Evolutionary conservation across 1,140 invertebrate species (phyloP).

Genomic region (Centruroides sculpturatus): DNA sequence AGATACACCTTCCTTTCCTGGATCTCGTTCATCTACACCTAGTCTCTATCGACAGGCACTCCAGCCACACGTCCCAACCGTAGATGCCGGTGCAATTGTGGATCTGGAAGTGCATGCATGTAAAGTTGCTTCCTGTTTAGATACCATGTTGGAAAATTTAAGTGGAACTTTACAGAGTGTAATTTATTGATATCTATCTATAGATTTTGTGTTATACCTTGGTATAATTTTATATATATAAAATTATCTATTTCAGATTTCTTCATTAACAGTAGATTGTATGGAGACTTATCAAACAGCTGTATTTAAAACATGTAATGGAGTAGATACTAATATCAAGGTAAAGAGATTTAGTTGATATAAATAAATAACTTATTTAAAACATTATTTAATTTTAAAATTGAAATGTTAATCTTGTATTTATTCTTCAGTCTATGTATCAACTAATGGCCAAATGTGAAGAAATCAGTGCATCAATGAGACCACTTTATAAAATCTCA

Average conservation of each 20-base stretch:
- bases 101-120: conserved; percentile 82
- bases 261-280: conserved; percentile 80
- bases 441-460: conserved; percentile 92
- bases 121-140: conserved; percentile 71
- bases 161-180: conserved; percentile 66
- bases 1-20: conserved; percentile 37
- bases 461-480: conserved; percentile 79
- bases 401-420: background rate
- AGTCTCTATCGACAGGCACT: conserved; percentile 54
- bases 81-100: conserved; percentile 67
- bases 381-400: too few species aligned
- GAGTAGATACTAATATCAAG: conserved; percentile 85
- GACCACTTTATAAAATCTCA: conserved; percentile 63
- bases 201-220: too few species aligned
- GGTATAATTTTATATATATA: background rate
- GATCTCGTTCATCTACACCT: conserved; percentile 40
- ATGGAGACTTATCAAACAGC: conserved; percentile 80
- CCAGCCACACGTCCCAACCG: conserved; percentile 47
- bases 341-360: conserved; percentile 19
- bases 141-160: conserved; percentile 78
- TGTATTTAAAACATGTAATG: conserved; percentile 84
- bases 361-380: too few species aligned
- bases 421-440: conserved; percentile 60
- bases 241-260: conserved; percentile 44
- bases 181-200: conserved; percentile 14